Evolutionary conservation across 1,140 invertebrate genomes (phyloP).

Genomic region (Macrobrachium nipponense): DNA sequence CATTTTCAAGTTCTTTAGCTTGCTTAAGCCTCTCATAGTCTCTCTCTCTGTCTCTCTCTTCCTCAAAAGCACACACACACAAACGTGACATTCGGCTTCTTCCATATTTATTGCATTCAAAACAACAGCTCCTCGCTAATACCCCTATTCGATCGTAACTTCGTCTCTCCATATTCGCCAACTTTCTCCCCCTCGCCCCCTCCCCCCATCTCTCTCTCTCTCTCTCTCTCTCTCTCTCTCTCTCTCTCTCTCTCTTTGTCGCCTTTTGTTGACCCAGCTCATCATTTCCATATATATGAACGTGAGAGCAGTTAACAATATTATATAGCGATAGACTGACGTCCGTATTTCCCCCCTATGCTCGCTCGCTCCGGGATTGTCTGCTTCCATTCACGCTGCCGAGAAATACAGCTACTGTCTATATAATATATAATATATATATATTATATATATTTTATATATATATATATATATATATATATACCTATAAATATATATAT

Average conservation of each 20-base stretch:
- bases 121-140: no score
- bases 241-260: not conserved
- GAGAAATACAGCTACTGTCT: not conserved
- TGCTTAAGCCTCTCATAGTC: no score
- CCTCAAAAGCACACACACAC: no score
- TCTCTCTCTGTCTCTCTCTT: no score
- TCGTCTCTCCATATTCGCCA: not conserved
- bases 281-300: slow-evolving; percentile 58
- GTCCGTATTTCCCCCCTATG: not conserved
- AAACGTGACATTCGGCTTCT: no score
- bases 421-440: slow-evolving; percentile 1
- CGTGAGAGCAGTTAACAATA: slow-evolving; percentile 43
- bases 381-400: not conserved
- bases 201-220: not conserved
- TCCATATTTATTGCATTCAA: no score
- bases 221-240: not conserved
- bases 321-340: slow-evolving; percentile 27
- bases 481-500: slow-evolving; percentile 21
- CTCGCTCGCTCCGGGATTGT: not conserved
- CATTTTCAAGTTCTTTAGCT: no score
- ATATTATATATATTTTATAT: slow-evolving; percentile 10
- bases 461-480: slow-evolving; percentile 13
- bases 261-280: slow-evolving; percentile 30
- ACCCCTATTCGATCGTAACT: not conserved
- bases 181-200: not conserved